Evolutionary conservation across 2,797 vertebrate species (phyloP), one percentile per base, ranked within the genome.

Genomic region (Callimico goeldii): DNA sequence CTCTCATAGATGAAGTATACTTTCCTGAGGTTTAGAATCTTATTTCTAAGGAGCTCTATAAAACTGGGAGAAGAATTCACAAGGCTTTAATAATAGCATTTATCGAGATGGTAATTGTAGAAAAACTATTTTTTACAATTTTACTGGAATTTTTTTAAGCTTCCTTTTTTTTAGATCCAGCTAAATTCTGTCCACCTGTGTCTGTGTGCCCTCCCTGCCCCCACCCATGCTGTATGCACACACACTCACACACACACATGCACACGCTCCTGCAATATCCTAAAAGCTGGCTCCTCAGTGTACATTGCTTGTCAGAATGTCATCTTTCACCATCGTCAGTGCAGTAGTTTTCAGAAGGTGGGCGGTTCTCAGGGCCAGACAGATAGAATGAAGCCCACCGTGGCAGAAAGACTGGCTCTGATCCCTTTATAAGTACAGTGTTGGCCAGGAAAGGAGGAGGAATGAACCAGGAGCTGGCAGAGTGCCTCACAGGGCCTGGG

Each of bases 221-320:
- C 24, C 28, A 0, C 24, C 15, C 39, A 1, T 19, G 43, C 30
- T 15, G 15, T 1, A 11, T 15, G 1, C 11, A 11, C 6, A 41
- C 24, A 8, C n/a, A 15, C 36, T 14, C 19, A 28, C 7, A n/a
- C 7, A 5, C 10, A 12, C 14, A 89, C 3, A 24, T 43, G 17
- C 39, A 2, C 15, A 1, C 10, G 15, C 14, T 57, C 28, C 36
- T 5, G 46, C 12, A 26, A 1, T 43, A 10, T 43, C 36, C 19
- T 28, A 41, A 80, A 83, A 76, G 72, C 39, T 50, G 43, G 50
- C 33, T 79, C 8, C 10, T 39, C 36, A 14, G 2, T 73, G 28
- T 73, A 9, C 6, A 26, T 64, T 36, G 24, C 55, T 86, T 88
- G n/a, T 46, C 41, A 72, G 19, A 72, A 41, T 28, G 20, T 2